These are phyloP conservation scores for Teleogryllus oceanicus DNA, from an alignment of 2,888 invertebrate species.

Conservation along the genomic window DNA sequence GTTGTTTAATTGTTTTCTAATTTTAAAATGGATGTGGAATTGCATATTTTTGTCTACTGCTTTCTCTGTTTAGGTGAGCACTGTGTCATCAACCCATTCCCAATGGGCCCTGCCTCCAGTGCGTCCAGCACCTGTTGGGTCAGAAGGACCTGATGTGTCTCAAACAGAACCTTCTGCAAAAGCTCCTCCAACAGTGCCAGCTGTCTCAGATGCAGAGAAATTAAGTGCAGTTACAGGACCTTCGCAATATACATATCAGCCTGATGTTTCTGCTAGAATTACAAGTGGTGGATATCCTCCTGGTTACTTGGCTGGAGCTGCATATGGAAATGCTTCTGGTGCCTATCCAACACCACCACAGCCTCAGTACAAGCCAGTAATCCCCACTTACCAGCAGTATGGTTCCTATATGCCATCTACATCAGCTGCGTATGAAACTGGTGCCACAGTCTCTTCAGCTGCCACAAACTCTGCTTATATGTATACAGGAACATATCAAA, in stretches of 20 bases:
- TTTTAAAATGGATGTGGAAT: too few relatives aligned
- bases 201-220: background rate
- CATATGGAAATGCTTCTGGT: background rate
- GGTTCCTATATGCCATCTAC: background rate
- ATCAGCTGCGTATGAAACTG: background rate
- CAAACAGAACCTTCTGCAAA: background rate
- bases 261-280: background rate
- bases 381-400: background rate
- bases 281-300: constrained; percentile 11
- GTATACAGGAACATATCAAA: background rate
- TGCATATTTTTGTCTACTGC: too few relatives aligned
- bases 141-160: constrained; percentile 53
- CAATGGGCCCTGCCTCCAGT: constrained; percentile 52
- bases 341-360: background rate
- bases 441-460: background rate
- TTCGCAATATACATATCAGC: background rate
- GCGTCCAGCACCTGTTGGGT: constrained; percentile 69
- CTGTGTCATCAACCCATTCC: constrained; percentile 33
- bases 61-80: constrained; percentile 20
- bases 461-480: background rate
- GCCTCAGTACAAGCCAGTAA: background rate
- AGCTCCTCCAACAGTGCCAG: background rate
- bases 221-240: background rate
- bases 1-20: too few relatives aligned
- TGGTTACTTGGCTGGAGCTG: background rate